Conservation (phyloP, 2,888 invertebrate genomes). For the Hanleya hanleyi region DNA sequence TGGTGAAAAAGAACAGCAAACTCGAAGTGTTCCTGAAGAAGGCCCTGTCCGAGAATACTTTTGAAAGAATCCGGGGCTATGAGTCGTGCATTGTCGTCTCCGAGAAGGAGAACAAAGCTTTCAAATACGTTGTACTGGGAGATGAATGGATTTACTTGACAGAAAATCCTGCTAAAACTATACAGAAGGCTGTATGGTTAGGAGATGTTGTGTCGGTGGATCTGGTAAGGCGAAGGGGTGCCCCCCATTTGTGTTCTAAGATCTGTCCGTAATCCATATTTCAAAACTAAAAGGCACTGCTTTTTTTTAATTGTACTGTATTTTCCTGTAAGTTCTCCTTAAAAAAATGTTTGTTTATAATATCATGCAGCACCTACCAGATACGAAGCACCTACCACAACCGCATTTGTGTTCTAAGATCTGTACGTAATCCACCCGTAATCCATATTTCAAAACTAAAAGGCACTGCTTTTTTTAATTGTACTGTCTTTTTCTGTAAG, state of each 20-base stretch:
- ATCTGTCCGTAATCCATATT: too few relatives aligned
- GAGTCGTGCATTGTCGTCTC: slow-evolving; percentile 71
- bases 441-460: too few relatives aligned
- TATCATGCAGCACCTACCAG: too few relatives aligned
- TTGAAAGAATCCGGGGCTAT: slow-evolving; percentile 66
- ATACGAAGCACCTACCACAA: too few relatives aligned
- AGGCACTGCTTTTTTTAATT: too few relatives aligned
- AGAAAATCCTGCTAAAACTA: slow-evolving; percentile 70
- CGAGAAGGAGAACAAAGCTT: slow-evolving; percentile 69
- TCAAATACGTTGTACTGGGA: slow-evolving; percentile 68
- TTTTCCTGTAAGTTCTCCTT: too few relatives aligned
- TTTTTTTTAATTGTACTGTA: too few relatives aligned
- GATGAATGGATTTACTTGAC: slow-evolving; percentile 71
- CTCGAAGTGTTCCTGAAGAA: slow-evolving; percentile 70
- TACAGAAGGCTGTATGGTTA: slow-evolving; percentile 61
- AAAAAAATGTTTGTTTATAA: too few relatives aligned
- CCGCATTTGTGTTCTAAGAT: too few relatives aligned
- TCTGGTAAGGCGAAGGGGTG: slow-evolving; percentile 54
- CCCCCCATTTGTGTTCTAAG: neutral
- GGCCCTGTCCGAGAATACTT: slow-evolving; percentile 63
- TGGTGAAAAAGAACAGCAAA: slow-evolving; percentile 68
- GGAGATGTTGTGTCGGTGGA: slow-evolving; percentile 66
- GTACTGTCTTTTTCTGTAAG: too few relatives aligned
- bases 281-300: too few relatives aligned
- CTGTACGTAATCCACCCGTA: too few relatives aligned